phyloP scores from a whole-genome alignment of 2,888 invertebrate species.

The Machimus atricapillus region DNA sequence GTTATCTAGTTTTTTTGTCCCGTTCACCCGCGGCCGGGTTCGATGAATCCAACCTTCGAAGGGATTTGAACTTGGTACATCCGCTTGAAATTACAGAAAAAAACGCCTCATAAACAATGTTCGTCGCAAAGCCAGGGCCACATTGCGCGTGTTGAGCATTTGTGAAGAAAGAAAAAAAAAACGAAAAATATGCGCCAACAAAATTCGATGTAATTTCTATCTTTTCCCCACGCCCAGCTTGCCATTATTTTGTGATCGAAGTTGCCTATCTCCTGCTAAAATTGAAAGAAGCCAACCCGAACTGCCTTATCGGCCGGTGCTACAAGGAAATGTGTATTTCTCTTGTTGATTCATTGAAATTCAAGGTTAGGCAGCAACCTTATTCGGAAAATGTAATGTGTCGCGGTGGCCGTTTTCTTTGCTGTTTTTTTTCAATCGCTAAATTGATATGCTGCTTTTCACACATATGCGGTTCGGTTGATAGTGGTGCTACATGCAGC shows the following conservation, averaged over 20 bases:
- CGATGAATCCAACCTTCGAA: not conserved
- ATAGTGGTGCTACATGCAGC: not conserved
- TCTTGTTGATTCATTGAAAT: conserved; percentile 12
- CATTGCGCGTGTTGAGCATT: not conserved
- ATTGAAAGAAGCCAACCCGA: not conserved
- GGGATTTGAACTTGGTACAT: not conserved
- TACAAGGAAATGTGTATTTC: conserved; percentile 1
- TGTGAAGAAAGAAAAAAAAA: not conserved
- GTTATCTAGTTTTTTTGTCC: not conserved
- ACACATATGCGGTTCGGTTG: not conserved
- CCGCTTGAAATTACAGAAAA: not conserved
- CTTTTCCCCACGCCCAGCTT: not conserved
- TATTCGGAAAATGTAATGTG: conserved; percentile 15
- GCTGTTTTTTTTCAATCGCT: not conserved
- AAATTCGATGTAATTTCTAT: not conserved
- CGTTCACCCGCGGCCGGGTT: not conserved
- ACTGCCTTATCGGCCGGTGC: not conserved
- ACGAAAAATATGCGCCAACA: not conserved
- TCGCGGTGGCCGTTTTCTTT: not conserved
- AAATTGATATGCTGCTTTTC: not conserved
- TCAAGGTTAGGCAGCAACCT: conserved; percentile 21
- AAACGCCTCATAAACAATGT: not conserved
- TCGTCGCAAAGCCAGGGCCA: not conserved
- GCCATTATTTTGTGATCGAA: not conserved
- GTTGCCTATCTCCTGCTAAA: not conserved